Percentiles rank a stretch among this genome's conserved stretches.
Conservation (phyloP, 2,797 vertebrate species). For the Coccyzus lansbergi region DNA sequence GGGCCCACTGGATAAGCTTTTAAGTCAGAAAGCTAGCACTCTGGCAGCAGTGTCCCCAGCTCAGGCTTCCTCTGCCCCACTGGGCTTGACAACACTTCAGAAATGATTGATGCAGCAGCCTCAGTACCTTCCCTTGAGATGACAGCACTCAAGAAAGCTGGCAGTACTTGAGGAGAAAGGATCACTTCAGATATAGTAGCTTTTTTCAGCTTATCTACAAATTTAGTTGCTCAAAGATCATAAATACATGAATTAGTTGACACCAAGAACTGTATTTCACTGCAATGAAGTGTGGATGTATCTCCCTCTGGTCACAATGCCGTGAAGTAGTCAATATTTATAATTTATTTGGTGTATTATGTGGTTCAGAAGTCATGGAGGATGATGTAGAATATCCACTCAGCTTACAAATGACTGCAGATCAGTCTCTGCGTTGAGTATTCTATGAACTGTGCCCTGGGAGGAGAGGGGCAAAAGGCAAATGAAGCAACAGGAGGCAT, state of each 20-base stretch:
- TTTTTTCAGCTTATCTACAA: not conserved
- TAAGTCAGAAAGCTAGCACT: not conserved
- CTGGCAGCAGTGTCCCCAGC: not conserved
- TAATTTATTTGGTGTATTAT: not conserved
- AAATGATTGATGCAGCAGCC: not conserved
- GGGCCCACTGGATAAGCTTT: not conserved
- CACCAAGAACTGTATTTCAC: not conserved
- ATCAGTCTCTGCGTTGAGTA: not conserved
- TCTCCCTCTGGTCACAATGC: not conserved
- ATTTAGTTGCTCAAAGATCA: not conserved
- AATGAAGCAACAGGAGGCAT: not conserved
- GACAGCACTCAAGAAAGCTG: conserved; percentile 15
- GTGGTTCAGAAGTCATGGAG: not conserved
- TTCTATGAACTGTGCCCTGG: not conserved
- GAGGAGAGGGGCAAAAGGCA: not conserved
- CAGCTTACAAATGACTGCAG: not conserved
- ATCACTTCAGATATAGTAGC: not conserved
- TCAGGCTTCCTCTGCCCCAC: not conserved
- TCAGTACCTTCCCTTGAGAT: not conserved
- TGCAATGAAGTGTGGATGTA: not conserved
- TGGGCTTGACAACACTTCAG: not conserved
- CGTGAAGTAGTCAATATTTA: not conserved
- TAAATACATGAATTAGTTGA: not conserved
- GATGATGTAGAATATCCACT: not conserved
- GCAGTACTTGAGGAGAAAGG: not conserved